Evolutionary conservation across 2,113 vertebrate species (phyloP).

Genomic region (Oncorhynchus tshawytscha): DNA sequence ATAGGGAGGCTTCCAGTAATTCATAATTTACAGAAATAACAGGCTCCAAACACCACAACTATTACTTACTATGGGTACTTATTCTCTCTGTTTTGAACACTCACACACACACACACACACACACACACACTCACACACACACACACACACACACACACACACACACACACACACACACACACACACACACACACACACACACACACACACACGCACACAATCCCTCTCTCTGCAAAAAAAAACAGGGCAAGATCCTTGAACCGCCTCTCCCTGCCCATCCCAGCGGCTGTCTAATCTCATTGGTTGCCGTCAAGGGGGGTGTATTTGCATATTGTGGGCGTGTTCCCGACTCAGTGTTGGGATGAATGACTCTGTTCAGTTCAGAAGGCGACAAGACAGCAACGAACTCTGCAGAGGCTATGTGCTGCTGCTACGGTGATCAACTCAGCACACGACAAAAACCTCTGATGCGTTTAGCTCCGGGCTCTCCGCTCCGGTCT

Average conservation of each 20-base stretch:
- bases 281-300: slow-evolving; percentile 43
- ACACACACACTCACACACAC: too few relatives aligned
- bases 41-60: too few relatives aligned
- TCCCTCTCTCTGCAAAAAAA: background rate
- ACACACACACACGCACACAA: background rate
- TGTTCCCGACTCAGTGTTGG: slow-evolving; percentile 59
- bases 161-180: background rate
- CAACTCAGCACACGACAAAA: slow-evolving; percentile 54
- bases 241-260: slow-evolving; percentile 37
- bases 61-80: too few relatives aligned
- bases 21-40: too few relatives aligned
- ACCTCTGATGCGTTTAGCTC: slow-evolving; percentile 42
- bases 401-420: slow-evolving; percentile 54
- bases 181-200: background rate
- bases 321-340: slow-evolving; percentile 73
- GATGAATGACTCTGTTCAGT: slow-evolving; percentile 71
- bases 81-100: too few relatives aligned
- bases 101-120: too few relatives aligned
- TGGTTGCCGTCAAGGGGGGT: slow-evolving; percentile 46
- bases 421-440: slow-evolving; percentile 42
- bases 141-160: too few relatives aligned
- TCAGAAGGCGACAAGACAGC: slow-evolving; percentile 59
- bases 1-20: too few relatives aligned
- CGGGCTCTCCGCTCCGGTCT: slow-evolving; percentile 31
- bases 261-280: slow-evolving; percentile 19